Percentiles rank a stretch among this genome's conserved stretches.
Evolutionary conservation across 2,113 vertebrate genomes (phyloP).

Genomic region (Donacobius atricapilla): DNA sequence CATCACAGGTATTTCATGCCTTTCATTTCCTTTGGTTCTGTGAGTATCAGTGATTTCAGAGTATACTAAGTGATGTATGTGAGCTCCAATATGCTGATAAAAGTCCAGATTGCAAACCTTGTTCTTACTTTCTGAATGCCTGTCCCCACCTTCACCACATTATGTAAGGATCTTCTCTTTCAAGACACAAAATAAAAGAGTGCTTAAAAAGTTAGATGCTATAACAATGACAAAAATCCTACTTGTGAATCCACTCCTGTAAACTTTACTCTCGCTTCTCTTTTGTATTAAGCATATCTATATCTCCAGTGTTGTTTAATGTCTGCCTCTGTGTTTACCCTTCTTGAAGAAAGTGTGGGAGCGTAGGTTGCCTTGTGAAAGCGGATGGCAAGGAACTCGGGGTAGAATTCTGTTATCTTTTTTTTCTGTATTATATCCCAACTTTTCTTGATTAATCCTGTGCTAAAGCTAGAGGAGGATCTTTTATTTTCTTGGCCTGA

Average conservation of each 20-base stretch:
- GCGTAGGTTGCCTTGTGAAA: neutral
- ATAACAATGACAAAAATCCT: neutral
- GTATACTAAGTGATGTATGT: neutral
- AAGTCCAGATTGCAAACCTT: neutral
- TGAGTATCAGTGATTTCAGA: neutral
- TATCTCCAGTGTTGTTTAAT: constrained; percentile 1
- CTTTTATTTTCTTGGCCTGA: neutral
- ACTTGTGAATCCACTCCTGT: neutral
- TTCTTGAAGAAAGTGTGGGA: neutral
- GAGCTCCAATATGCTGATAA: neutral
- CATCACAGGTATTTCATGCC: neutral
- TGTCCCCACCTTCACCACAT: neutral
- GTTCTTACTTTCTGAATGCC: neutral
- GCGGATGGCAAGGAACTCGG: neutral
- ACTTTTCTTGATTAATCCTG: neutral
- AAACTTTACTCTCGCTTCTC: neutral
- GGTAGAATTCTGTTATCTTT: neutral
- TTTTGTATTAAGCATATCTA: neutral
- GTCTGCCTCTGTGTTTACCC: neutral
- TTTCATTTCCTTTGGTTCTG: neutral
- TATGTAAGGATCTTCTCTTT: neutral
- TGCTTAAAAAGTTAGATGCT: neutral
- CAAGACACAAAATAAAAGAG: neutral
- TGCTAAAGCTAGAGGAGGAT: neutral
- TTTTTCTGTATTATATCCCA: neutral